These are phyloP conservation scores for Monopis laevigella DNA, from an alignment of 2,888 invertebrate genomes.

Conservation along the genomic window DNA sequence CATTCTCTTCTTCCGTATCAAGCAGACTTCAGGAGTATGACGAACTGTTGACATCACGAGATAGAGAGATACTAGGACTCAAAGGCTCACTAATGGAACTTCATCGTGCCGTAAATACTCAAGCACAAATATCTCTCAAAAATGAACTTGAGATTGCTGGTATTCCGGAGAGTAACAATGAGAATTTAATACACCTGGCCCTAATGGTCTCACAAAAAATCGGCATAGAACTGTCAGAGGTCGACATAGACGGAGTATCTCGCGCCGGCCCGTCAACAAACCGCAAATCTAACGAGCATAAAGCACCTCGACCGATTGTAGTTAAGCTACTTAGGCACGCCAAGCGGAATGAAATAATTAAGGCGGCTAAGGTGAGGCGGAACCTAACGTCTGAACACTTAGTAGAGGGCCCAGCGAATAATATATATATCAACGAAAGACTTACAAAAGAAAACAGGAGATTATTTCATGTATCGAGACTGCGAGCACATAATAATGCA, in stretches of 20 bases:
- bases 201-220: background rate
- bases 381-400: constrained; percentile 18
- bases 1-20: background rate
- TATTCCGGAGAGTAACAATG: background rate
- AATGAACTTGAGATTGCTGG: constrained; percentile 11
- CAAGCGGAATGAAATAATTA: constrained; percentile 19
- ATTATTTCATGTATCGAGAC: constrained; percentile 20
- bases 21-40: background rate
- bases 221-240: constrained; percentile 1
- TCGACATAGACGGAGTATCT: constrained; percentile 1
- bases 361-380: constrained; percentile 19
- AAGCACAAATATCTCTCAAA: constrained; percentile 4
- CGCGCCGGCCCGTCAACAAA: background rate
- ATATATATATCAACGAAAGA: constrained; percentile 18
- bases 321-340: constrained; percentile 18
- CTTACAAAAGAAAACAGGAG: constrained; percentile 19
- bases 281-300: background rate
- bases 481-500: constrained; percentile 12
- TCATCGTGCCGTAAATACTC: constrained; percentile 14
- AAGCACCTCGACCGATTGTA: constrained; percentile 18
- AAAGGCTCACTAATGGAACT: constrained; percentile 13
- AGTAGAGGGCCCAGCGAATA: constrained; percentile 9
- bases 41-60: background rate
- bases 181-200: constrained; percentile 6
- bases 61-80: constrained; percentile 9